These are phyloP conservation scores for Sinocyclocheilus rhinocerous DNA, from an alignment of 2,113 vertebrate genomes.

Conservation along the genomic window DNA sequence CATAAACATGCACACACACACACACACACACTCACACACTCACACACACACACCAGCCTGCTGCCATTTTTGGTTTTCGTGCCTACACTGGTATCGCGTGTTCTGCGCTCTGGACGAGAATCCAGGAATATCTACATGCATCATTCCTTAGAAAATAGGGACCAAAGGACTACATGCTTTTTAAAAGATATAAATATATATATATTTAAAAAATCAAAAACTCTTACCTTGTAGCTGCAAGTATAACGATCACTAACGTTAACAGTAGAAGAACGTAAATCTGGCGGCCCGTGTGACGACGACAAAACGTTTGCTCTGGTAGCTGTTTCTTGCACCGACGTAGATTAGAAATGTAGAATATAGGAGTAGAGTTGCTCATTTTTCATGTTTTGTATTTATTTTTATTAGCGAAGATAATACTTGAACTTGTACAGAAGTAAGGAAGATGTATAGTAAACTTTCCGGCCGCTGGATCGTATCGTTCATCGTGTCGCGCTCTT, in stretches of 20 bases:
- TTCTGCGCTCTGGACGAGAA: constrained; percentile 79
- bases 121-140: constrained; percentile 84
- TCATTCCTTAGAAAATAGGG: constrained; percentile 87
- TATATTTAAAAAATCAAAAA: constrained; percentile 66
- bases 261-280: constrained; percentile 73
- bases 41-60: constrained; percentile 75
- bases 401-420: constrained; percentile 66
- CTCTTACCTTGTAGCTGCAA: constrained; percentile 82
- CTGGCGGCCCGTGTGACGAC: constrained; percentile 62
- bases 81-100: constrained; percentile 82
- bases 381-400: constrained; percentile 66
- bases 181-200: constrained; percentile 79
- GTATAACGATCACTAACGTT: constrained; percentile 76
- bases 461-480: neutral
- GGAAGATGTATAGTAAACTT: constrained; percentile 48
- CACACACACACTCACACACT: constrained; percentile 48
- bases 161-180: constrained; percentile 85
- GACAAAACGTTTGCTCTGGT: constrained; percentile 68
- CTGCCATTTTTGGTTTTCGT: constrained; percentile 84
- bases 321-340: constrained; percentile 73
- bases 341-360: constrained; percentile 71
- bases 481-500: neutral
- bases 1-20: constrained; percentile 21
- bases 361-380: constrained; percentile 76
- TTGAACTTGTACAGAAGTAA: constrained; percentile 73